Conservation (phyloP, 2,888 invertebrate species). For the Folsomia manolachei region DNA sequence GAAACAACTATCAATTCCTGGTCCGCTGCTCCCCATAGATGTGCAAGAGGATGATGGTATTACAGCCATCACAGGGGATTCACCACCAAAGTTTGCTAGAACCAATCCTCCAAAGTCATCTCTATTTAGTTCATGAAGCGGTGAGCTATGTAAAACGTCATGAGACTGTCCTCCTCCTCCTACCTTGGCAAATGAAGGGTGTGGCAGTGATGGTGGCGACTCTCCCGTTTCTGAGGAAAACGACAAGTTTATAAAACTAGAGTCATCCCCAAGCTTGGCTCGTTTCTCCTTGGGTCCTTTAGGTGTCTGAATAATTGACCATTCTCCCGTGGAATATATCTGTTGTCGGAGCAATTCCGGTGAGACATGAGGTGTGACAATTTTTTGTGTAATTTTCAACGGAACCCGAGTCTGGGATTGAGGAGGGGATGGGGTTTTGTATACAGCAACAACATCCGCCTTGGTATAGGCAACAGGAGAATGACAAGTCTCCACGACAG, state of each 20-base stretch:
- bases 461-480: no score
- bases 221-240: neutral
- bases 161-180: no score
- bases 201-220: neutral
- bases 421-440: neutral
- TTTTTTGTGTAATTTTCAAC: neutral
- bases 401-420: neutral
- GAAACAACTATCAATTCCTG: neutral
- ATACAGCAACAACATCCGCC: no score
- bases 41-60: neutral
- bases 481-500: no score
- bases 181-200: neutral
- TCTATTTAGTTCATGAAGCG: conserved; percentile 12
- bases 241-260: conserved; percentile 27
- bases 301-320: conserved; percentile 30
- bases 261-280: conserved; percentile 16
- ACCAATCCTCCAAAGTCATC: neutral
- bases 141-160: conserved; percentile 19
- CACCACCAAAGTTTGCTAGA: conserved; percentile 10
- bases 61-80: conserved; percentile 1
- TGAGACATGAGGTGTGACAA: no score
- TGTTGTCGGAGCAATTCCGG: neutral
- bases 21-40: neutral
- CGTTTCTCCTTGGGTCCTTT: conserved; percentile 18
- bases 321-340: conserved; percentile 17